Evolutionary conservation across 2,797 vertebrate species (phyloP).

Genomic region (Rhodeus uyekii): DNA sequence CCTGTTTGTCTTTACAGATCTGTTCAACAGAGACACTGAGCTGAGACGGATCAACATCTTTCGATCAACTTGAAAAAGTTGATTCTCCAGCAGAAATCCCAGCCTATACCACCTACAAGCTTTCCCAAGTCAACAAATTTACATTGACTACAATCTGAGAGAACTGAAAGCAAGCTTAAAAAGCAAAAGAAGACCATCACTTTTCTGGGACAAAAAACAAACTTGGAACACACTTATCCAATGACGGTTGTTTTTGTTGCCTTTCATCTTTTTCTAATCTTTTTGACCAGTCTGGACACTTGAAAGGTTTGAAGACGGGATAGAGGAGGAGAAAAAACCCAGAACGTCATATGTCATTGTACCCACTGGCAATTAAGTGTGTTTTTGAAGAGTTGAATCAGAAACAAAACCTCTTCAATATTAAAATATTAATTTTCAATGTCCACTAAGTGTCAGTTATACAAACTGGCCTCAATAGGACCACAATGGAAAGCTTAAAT

Average conservation of each 20-base stretch:
- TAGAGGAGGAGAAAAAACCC: constrained; percentile 55
- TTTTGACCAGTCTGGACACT: constrained; percentile 75
- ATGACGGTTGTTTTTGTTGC: constrained; percentile 76
- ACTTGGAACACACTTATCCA: constrained; percentile 60
- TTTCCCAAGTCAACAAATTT: neutral
- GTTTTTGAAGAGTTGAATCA: neutral
- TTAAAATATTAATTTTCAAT: constrained; percentile 48
- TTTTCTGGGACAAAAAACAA: neutral
- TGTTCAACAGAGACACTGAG: constrained; percentile 51
- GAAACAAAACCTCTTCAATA: constrained; percentile 50
- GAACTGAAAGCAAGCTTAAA: neutral
- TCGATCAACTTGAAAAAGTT: neutral
- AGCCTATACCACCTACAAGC: neutral
- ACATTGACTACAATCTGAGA: neutral
- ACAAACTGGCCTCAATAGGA: constrained; percentile 63
- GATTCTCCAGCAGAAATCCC: neutral
- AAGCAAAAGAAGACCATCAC: neutral
- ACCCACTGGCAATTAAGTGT: constrained; percentile 25
- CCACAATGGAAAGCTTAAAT: constrained; percentile 77
- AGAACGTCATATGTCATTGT: constrained; percentile 69
- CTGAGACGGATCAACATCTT: constrained; percentile 1
- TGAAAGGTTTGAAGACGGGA: constrained; percentile 63
- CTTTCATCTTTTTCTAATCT: constrained; percentile 78
- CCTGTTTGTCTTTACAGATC: constrained; percentile 57
- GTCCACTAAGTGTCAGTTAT: constrained; percentile 63